These are phyloP conservation scores for Leucophenga varia DNA, from an alignment of 1,140 invertebrate species.

Conservation along the genomic window DNA sequence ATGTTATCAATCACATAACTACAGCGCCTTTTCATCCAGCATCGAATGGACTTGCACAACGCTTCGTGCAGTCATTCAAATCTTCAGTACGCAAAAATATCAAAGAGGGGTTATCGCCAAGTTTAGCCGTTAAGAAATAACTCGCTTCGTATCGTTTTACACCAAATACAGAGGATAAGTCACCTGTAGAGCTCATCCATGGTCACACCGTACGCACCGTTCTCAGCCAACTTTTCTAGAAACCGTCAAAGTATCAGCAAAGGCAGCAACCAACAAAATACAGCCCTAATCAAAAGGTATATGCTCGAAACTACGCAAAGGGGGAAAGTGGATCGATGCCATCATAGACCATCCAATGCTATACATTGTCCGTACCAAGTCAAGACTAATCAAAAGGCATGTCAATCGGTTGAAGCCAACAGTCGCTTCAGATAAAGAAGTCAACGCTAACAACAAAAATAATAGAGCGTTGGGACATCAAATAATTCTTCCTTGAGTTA, in stretches of 20 bases:
- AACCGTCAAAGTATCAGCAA: background rate
- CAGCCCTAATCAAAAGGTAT: conserved; percentile 2
- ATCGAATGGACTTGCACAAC: conserved; percentile 44
- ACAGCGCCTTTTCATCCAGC: conserved; percentile 28
- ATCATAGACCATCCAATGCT: conserved; percentile 4
- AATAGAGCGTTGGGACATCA: no score
- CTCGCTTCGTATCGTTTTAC: conserved; percentile 10
- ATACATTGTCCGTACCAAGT: background rate
- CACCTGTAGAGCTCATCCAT: conserved; percentile 6
- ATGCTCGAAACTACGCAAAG: conserved; percentile 5
- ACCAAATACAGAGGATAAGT: conserved; percentile 1
- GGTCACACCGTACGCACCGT: conserved; percentile 8
- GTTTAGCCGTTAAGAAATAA: conserved; percentile 4
- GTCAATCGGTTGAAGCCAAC: conserved; percentile 8
- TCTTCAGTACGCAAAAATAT: conserved; percentile 2
- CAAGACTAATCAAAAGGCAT: background rate
- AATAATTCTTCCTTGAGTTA: no score
- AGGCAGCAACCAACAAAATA: background rate
- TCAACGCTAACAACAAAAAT: no score
- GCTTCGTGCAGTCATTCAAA: conserved; percentile 16
- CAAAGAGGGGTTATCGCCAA: background rate
- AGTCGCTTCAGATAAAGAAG: background rate
- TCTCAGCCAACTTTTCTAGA: conserved; percentile 8
- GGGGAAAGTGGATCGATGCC: conserved; percentile 10
- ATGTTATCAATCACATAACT: conserved; percentile 26